Base-by-base conservation (phyloP, 1,140 invertebrate species). In the Stratiolaelaps scimitus region DNA sequence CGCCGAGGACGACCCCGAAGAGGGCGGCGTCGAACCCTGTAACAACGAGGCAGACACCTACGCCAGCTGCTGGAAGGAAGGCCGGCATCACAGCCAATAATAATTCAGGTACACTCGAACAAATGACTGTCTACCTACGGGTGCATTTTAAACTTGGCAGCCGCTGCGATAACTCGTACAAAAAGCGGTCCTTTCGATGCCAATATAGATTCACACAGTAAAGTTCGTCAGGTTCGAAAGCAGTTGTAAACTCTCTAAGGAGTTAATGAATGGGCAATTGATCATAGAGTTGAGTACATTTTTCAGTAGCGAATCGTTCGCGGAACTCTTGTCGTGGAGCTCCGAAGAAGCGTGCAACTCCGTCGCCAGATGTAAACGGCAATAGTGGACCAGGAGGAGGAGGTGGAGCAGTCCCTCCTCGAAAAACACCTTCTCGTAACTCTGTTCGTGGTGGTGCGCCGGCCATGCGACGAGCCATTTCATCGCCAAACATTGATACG, bases 341-440 rank as follows among this genome's bases (percentile, higher is more conserved):
- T 5, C 53, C 53, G 23, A 60, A 26, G 10, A 26, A 15, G 2
- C 13, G 53, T 17, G 53, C 26, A 15, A 19, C 53, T 1, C 15
- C 23, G 13, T 60, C 53, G 17, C 53, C 53, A 26, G 53, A 60
- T 34, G 53, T 60, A 26, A 60, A 60, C 26, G 53, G 53, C 2
- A 60, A 60, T 23, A 26, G 10, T 40, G 34, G 34, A 6, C 10
- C 34, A 40, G 34, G 10, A 4, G 34, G 34, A 10, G 34, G 34
- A 6, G 5, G 34, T 6, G 34, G 34, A 4, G 34, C 34, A 40
- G 34, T 40, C 4, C 10, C 34, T 10, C 10, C 53, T 60, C 15
- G 53, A 34, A 60, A 60, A 23, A 60, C 20, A 17, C 34, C 23
- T 15, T 29, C 26, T 26, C 53, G 23, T 29, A 60, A 26, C 26